Base-by-base conservation (phyloP, 2,797 vertebrate species). In the Perodicticus potto region DNA sequence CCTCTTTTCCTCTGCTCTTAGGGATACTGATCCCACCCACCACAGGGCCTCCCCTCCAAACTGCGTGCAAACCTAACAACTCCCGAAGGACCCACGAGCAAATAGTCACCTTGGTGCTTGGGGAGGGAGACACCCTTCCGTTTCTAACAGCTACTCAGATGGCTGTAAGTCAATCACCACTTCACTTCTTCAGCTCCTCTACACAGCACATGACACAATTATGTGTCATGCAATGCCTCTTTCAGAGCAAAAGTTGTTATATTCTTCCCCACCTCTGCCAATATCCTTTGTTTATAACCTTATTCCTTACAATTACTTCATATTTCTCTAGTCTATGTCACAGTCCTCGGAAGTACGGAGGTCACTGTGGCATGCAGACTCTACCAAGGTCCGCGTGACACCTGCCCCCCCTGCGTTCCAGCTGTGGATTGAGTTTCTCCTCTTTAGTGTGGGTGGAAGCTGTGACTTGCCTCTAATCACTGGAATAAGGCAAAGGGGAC, bases 311-410 rank as follows among this genome's bases (percentile, higher is more conserved):
- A 19, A 5, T 81, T 27, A 17, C 11, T 34, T 93, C 19, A 14
- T 22, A 45, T 14, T 27, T 17, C 16, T 5, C 63, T 34, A 40
- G 25, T 61, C 5, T 40, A 59, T 14, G 25, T 40, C 63, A 37
- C 13, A 43, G 2, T 12, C 53, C 49, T 25, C 0, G 3, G 5
- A 3, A 20, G 49, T 29, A 11, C 0, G 1, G 10, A 49, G 13
- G 59, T 19, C 34, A 20, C 74, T 29, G 5, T 22, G 43, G 53
- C 12, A 11, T 2, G 1, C 25, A 73, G 55, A 49, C 8, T 4
- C 57, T 0, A 37, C 29, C 3, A 0, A 3, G 23, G 25, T 3
- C 19, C 20, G 0, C 0, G 5, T 1, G 27, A 16, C 13, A 29
- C 14, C 27, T 49, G 25, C 3, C 17, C 4, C 17, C 29, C 19